Conservation (phyloP, 2,113 vertebrate species). For the Melanotaenia duboulayi region DNA sequence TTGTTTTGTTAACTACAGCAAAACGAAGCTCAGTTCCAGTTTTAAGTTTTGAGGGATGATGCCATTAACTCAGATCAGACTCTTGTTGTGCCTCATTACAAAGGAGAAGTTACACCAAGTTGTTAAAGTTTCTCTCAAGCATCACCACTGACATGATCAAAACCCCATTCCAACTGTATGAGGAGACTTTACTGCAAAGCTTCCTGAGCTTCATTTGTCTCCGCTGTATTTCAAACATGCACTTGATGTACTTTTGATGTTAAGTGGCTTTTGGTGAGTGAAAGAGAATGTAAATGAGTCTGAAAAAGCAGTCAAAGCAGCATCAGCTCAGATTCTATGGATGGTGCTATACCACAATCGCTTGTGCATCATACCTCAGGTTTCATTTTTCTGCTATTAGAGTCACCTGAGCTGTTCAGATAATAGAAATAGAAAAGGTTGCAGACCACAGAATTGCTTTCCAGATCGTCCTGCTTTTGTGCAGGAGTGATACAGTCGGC, state of each 20-base stretch:
- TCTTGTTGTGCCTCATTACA: neutral
- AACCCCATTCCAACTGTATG: conserved; percentile 18
- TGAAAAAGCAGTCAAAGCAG: conserved; percentile 27
- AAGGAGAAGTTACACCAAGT: neutral
- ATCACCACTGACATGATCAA: neutral
- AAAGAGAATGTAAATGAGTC: conserved; percentile 34
- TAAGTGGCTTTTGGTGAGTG: conserved; percentile 30
- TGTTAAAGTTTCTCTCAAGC: neutral
- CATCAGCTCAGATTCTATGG: conserved; percentile 13
- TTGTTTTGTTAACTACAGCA: too few species aligned
- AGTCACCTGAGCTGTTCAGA: conserved; percentile 14
- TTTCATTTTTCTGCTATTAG: conserved; percentile 15
- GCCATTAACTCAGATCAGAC: neutral
- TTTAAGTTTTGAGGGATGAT: neutral
- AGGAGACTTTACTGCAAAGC: conserved; percentile 16
- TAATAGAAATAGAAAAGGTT: neutral
- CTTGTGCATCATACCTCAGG: conserved; percentile 1
- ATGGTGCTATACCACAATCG: neutral
- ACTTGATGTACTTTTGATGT: conserved; percentile 30
- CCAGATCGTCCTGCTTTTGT: too few species aligned
- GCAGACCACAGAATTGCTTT: too few species aligned
- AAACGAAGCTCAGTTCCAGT: neutral
- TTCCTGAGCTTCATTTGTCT: conserved; percentile 11
- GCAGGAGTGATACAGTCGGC: too few species aligned
- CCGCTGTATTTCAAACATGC: conserved; percentile 36